Conservation (phyloP, 1,140 invertebrate species). For the Procambarus clarkii region DNA sequence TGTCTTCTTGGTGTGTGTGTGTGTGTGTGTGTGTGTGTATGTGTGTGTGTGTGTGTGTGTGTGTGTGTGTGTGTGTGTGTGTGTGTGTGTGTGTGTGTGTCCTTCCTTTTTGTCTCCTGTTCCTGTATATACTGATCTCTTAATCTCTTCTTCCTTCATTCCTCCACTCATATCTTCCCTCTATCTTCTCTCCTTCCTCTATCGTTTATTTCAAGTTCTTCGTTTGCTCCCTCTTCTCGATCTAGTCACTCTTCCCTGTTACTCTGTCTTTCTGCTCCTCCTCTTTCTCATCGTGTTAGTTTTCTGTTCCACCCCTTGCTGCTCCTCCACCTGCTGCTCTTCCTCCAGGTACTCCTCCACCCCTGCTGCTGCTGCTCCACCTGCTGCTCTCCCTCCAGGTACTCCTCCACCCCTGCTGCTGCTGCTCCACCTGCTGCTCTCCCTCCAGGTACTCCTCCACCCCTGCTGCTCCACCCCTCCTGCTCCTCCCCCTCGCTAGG, state of each 20-base stretch:
- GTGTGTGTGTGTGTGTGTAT: no score
- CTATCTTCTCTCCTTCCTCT: neutral
- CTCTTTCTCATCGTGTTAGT: neutral
- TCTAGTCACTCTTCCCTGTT: neutral
- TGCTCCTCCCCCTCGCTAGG: conserved; percentile 8
- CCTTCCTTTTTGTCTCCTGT: no score
- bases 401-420: neutral
- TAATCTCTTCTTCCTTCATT: neutral
- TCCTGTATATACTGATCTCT: no score
- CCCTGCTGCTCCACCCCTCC: neutral
- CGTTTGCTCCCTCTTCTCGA: neutral
- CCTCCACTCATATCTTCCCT: neutral
- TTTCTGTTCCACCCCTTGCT: neutral
- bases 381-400: neutral
- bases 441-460: neutral
- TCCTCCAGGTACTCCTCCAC: neutral
- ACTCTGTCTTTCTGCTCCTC: neutral
- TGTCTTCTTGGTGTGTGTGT: no score
- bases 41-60: no score
- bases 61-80: no score
- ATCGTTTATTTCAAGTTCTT: neutral
- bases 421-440: neutral
- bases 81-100: no score
- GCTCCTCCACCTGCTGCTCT: neutral
- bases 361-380: neutral